Base-by-base conservation (phyloP, 2,113 vertebrate genomes). In the Corapipo altera region DNA sequence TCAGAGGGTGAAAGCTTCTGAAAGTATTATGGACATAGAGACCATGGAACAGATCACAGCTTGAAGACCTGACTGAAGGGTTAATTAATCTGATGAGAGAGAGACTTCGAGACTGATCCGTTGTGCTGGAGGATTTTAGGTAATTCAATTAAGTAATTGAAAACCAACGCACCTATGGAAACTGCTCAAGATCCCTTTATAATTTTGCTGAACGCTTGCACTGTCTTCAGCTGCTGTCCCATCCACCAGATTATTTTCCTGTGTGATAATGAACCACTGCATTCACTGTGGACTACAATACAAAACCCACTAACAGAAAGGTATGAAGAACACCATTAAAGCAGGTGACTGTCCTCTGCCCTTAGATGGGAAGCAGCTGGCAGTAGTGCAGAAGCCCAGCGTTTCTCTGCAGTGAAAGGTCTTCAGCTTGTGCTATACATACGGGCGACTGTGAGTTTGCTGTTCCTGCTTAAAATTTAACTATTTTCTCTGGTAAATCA, bases 181-280 rank as follows among this genome's bases (percentile, higher is more conserved):
- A 72, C 46, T 49, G 32, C 54, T 88, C 22, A 41, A 79, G 48
- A 64, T 88, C 19, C 90, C 52, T 61, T 74, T 72, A 6, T 58
- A 33, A 18, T 1, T 5, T 22, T 11, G 26, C 17, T 73, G 75
- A 69, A 49, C 1, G 1, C 23, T n/a, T 57, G 37, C 5, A 7
- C 28, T 23, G 1, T 16, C 37, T 73, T 80, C 37, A 80, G 18
- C 70, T 78, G 71, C 44, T 74, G 30, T 54, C 33, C 24, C 41
- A 49, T 21, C n/a, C 32, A 21, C 43, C 55, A 49, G 9, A 24
- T 69, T 80, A 46, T 46, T 91, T 73, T 33, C 33, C 44, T 69
- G 2, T 58, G 35, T 48, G 11, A 15, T 72, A 72, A 83, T 5
- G 27, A 83, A 39, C 43, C 17, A n/a, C 44, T 83, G 33, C 33